Evolutionary conservation across 2,797 vertebrate species (phyloP), one percentile per base, ranked within the genome.

Genomic region (Enteromius argenteus): DNA sequence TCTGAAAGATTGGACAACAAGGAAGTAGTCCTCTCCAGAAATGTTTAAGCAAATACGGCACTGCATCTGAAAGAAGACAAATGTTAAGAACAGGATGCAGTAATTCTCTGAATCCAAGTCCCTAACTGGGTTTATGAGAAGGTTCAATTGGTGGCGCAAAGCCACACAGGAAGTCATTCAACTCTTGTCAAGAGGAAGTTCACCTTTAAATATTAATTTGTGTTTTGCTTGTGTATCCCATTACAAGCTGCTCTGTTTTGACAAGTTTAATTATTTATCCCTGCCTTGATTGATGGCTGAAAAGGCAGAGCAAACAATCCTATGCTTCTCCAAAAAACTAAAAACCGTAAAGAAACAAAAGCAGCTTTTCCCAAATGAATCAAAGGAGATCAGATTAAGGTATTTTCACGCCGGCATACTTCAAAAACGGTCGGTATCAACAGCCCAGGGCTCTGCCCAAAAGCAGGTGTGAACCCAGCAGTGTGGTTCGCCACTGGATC

Each of bases 161-260:
- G 80, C 53, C 76, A 80, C 84, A 87, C 78, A 86, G 85, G 88
- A 90, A 87, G 84, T 91, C 90, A 88, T 89, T 91, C 87, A 84
- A 87, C 90, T 91, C 90, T 88, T 92, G 87, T 91, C 83, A 88
- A 87, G 86, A 92, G 90, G 91, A 94, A 92, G 91, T 91, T 92
- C 88, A 76, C 77, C 88, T 91, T 92, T 91, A 87, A 93, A 93
- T 90, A 94, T 95, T 93, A 73, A 94, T 93, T 87, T 80, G 81
- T 32, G 75, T 89, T 91, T 92, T 85, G 90, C 92, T 92, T 92
- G 89, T 90, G 90, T 87, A 92, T 92, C 89, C 86, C 86, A 89
- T 93, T 91, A 93, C 88, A 93, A 91, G 93, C 88, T 87, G 91
- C 90, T 83, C 37, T 91, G 92, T 94, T 94, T 92, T 92, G 90